Percentiles rank a stretch among this genome's conserved stretches.
Conservation (phyloP, 2,888 invertebrate species). For the Mesorhabditis sp. region DNA sequence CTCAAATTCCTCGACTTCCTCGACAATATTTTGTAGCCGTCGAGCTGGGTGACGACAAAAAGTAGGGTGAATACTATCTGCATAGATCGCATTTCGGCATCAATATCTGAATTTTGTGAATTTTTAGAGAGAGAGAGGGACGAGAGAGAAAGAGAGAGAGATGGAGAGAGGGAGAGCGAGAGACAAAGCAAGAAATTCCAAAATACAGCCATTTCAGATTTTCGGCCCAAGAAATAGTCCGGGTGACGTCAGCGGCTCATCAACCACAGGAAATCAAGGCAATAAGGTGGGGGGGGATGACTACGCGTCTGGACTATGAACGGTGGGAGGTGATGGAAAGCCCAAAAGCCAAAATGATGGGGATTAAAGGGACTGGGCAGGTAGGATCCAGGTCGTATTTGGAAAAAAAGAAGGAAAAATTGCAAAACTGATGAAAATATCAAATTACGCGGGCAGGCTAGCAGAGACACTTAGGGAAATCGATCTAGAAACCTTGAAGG, state of each 20-base stretch:
- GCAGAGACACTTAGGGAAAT: no score
- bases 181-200: neutral
- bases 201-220: neutral
- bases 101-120: conserved; percentile 1
- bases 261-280: conserved; percentile 1
- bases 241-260: neutral
- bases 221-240: neutral
- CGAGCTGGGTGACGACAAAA: neutral
- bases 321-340: no score
- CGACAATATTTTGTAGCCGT: neutral
- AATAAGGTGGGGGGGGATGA: neutral
- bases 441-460: no score
- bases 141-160: neutral
- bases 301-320: no score
- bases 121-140: neutral
- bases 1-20: neutral
- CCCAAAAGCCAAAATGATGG: no score
- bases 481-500: no score
- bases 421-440: no score
- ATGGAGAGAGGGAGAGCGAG: neutral
- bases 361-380: no score
- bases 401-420: no score
- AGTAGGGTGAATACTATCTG: conserved; percentile 6
- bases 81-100: conserved; percentile 3
- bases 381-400: no score